Base-by-base conservation (phyloP, 2,888 invertebrate genomes). In the Erebia aethiops region DNA sequence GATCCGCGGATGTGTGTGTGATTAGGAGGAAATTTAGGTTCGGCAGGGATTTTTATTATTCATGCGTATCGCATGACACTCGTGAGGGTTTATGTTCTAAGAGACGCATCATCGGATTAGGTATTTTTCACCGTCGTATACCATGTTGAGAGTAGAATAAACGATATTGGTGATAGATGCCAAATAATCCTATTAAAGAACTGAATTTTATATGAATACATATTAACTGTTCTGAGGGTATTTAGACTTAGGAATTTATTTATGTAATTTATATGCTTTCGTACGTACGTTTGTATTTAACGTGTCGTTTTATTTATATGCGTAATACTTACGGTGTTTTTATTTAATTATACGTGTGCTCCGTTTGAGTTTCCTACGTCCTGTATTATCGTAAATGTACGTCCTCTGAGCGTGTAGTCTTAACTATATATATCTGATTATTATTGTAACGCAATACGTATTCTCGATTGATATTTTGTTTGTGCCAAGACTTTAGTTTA, bases 131-230 rank as follows among this genome's bases (percentile, higher is more conserved):
- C 87, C 87, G 87, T 88, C 89, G 90, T 91, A 88, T 90, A 92
- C 91, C 90, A 89, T 88, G 87, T 90, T 90, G 87, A 89, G 85
- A 80, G 90, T 92, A 92, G 90, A 85, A 77, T 89, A 87, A 64
- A 86, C 86, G 83, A 87, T 89, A 87, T 88, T 91, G 93, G 92
- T 92, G 90, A 92, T 91, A 91, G 87, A 93, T 91, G 93, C 92
- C 92, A 92, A 92, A 93, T 92, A 92, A 93, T 90, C 91, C 90
- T 92, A 91, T 90, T 92, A 92, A 92, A 93, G 92, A 93, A 92
- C 92, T 93, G 93, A 93, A 92, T 92, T 93, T 90, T 92, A 89
- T 91, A 93, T 91, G 88, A 90, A 92, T 91, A 90, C 88, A 89
- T 74, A 91, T 90, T 91, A 90, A 91, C 86, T 88, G 92, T 92